Percentiles rank a stretch among this genome's conserved stretches.
Conservation (phyloP, 2,797 vertebrate genomes). For the Valencia hispanica region DNA sequence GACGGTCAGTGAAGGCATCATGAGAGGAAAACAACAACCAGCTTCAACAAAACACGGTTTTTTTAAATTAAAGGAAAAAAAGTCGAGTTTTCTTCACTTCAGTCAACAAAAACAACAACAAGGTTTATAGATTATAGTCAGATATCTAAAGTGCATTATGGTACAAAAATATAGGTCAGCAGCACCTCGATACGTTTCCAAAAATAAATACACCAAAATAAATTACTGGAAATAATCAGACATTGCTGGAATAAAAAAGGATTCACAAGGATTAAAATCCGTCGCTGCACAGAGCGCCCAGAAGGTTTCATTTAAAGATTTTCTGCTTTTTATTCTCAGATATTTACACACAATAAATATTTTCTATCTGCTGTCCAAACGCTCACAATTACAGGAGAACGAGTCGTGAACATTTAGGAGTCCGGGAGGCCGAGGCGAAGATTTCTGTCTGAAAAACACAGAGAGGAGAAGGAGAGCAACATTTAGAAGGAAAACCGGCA, state of each 20-base stretch:
- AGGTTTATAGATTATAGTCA: conserved; percentile 87
- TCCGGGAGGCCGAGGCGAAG: conserved; percentile 75
- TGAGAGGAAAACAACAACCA: conserved; percentile 10
- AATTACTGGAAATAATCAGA: conserved; percentile 88
- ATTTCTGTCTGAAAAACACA: conserved; percentile 85
- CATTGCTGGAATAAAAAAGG: conserved; percentile 83
- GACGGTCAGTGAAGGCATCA: conserved; percentile 30
- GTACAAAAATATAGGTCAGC: conserved; percentile 98
- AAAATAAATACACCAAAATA: conserved; percentile 99
- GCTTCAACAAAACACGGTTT: background rate
- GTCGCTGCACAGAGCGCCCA: conserved; percentile 68
- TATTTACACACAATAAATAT: conserved; percentile 99
- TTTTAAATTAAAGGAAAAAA: conserved; percentile 29
- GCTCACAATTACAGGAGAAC: conserved; percentile 86
- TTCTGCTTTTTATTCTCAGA: conserved; percentile 66
- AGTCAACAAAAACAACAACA: conserved; percentile 84
- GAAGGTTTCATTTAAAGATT: conserved; percentile 67
- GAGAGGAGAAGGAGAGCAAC: background rate
- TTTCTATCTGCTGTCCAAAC: conserved; percentile 88
- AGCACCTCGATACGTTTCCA: conserved; percentile 96
- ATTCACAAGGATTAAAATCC: conserved; percentile 81
- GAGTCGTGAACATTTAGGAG: conserved; percentile 83
- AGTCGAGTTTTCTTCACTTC: conserved; percentile 82
- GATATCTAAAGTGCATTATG: conserved; percentile 99
- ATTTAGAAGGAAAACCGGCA: background rate